Evolutionary conservation across 2,797 vertebrate species (phyloP).

Genomic region (Adelosebastes latens): DNA sequence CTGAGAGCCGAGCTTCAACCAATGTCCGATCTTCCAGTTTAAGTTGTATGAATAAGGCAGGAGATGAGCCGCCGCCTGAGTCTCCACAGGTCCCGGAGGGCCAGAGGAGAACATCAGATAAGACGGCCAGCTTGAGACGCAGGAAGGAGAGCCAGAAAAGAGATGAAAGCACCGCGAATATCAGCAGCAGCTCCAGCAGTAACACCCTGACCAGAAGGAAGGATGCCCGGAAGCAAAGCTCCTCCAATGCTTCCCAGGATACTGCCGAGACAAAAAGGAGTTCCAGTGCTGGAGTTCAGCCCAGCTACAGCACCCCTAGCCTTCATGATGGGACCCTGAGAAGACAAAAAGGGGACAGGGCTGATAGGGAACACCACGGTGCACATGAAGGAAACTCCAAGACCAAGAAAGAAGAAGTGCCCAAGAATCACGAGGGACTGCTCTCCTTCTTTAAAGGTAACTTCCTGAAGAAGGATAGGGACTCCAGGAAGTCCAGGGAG

Average conservation of each 20-base stretch:
- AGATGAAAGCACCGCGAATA: conserved; percentile 46
- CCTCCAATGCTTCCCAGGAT: conserved; percentile 61
- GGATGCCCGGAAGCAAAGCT: conserved; percentile 72
- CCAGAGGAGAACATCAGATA: conserved; percentile 62
- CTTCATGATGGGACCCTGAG: conserved; percentile 64
- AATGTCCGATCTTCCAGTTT: conserved; percentile 57
- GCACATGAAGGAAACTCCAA: conserved; percentile 54
- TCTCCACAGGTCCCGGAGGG: conserved; percentile 60
- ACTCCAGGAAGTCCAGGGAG: conserved; percentile 69
- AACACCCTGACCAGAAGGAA: conserved; percentile 79
- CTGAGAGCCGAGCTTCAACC: conserved; percentile 1
- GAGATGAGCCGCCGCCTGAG: conserved; percentile 23
- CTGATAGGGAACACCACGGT: conserved; percentile 38
- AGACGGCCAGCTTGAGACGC: conserved; percentile 60
- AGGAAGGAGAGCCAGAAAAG: conserved; percentile 62
- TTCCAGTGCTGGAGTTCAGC: conserved; percentile 60
- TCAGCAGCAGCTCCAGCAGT: conserved; percentile 61
- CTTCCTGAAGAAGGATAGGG: conserved; percentile 85
- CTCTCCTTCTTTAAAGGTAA: conserved; percentile 83
- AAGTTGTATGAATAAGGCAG: conserved; percentile 45
- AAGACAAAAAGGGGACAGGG: conserved; percentile 46
- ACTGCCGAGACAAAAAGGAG: conserved; percentile 36
- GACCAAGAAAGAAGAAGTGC: conserved; percentile 62
- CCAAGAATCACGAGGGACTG: conserved; percentile 78
- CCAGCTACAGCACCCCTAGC: conserved; percentile 61